Evolutionary conservation across 2,113 vertebrate species (phyloP).

Genomic region (Probosciger aterrimus): DNA sequence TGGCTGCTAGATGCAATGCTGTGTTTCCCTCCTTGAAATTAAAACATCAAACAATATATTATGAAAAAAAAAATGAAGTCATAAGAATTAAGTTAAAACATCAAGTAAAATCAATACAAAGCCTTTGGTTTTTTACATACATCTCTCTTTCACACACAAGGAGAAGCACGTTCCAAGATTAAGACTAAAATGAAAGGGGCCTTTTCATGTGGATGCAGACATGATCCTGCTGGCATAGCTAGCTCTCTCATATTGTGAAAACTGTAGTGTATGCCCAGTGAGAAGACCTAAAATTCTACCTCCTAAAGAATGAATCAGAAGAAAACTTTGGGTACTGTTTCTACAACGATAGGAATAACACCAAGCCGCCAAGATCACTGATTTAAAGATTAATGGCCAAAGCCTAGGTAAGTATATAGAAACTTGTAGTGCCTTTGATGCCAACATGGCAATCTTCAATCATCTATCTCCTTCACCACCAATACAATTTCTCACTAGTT

Average conservation of each 20-base stretch:
- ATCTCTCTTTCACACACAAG: background rate
- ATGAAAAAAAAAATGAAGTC: background rate
- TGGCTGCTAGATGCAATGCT: slow-evolving; percentile 86
- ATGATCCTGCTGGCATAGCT: background rate
- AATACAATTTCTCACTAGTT: background rate
- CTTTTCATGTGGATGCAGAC: background rate
- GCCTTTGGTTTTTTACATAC: background rate
- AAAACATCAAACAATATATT: background rate
- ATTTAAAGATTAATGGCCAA: background rate
- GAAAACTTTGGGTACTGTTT: background rate
- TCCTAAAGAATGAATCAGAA: background rate
- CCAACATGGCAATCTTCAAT: background rate
- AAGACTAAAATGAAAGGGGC: background rate
- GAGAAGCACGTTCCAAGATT: background rate
- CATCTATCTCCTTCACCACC: too few species aligned
- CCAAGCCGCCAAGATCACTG: background rate
- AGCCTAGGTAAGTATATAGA: background rate
- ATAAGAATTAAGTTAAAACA: background rate
- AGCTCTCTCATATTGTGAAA: background rate
- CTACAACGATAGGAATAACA: background rate
- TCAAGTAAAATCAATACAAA: background rate
- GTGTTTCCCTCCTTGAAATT: slow-evolving; percentile 83
- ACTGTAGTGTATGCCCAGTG: background rate
- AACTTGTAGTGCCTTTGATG: background rate
- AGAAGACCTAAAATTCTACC: background rate